Evolutionary conservation across 2,113 vertebrate genomes (phyloP).

Genomic region (Dunckerocampus dactyliophorus): DNA sequence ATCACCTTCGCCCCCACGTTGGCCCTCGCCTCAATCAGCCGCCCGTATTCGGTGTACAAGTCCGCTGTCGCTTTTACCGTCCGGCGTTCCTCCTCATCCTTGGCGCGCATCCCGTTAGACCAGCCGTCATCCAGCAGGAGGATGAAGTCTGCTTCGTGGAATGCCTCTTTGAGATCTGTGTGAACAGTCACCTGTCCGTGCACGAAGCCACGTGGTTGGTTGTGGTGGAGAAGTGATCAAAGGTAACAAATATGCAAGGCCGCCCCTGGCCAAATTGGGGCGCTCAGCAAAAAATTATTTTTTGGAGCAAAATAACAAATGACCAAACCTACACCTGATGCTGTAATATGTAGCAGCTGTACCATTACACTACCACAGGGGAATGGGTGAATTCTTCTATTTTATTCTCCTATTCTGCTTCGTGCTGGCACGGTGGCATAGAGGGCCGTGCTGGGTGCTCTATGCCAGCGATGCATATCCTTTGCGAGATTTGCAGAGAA

Average conservation of each 20-base stretch:
- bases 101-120: background rate
- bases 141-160: constrained; percentile 76
- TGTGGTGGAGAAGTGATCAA: background rate
- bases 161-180: constrained; percentile 70
- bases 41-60: constrained; percentile 73
- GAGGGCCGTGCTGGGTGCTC: too few relatives aligned
- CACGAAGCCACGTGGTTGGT: background rate
- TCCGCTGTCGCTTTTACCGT: constrained; percentile 47
- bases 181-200: constrained; percentile 70
- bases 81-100: constrained; percentile 28
- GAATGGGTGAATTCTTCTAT: too few relatives aligned
- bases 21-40: constrained; percentile 77
- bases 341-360: too few relatives aligned
- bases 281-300: too few relatives aligned
- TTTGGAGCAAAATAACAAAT: too few relatives aligned
- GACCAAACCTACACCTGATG: too few relatives aligned
- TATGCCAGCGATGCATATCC: too few relatives aligned
- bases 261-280: too few relatives aligned
- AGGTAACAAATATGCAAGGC: background rate
- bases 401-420: too few relatives aligned
- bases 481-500: too few relatives aligned
- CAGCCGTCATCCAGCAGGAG: constrained; percentile 80
- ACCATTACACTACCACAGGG: too few relatives aligned
- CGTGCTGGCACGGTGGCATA: too few relatives aligned
- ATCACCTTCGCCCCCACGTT: constrained; percentile 74